phyloP scores from a whole-genome alignment of 2,797 vertebrate genomes.

The Sparus aurata region DNA sequence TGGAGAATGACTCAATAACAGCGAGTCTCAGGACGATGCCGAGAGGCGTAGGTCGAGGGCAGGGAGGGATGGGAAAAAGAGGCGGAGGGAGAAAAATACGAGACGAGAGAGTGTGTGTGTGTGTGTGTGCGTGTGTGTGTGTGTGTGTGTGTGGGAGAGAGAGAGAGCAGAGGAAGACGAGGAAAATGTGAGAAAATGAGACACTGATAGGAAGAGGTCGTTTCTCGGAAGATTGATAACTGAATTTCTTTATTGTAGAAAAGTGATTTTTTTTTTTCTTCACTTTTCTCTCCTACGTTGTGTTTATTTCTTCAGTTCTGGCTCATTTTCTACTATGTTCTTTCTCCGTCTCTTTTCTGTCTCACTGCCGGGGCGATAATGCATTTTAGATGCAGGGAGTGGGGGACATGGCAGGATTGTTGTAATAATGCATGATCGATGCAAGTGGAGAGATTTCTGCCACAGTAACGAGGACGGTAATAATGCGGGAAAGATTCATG shows the following conservation, averaged over 20 bases:
- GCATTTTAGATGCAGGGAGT: constrained; percentile 26
- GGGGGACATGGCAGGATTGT: constrained; percentile 16
- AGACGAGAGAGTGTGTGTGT: constrained; percentile 18
- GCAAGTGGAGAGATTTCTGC: constrained; percentile 24
- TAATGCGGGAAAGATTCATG: constrained; percentile 27
- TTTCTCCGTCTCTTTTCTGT: background rate
- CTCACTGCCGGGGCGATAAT: constrained; percentile 11
- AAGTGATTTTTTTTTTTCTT: constrained; percentile 14
- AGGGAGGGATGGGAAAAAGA: constrained; percentile 10
- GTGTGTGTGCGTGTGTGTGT: constrained; percentile 12
- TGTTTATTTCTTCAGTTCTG: constrained; percentile 24
- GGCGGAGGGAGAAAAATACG: constrained; percentile 18
- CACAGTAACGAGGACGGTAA: constrained; percentile 21
- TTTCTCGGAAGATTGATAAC: constrained; percentile 42
- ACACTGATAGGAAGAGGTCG: background rate
- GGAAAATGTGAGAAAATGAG: constrained; percentile 28
- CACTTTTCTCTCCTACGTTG: background rate
- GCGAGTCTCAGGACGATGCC: constrained; percentile 26
- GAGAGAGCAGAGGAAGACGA: background rate
- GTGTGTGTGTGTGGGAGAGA: constrained; percentile 2
- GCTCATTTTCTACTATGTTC: constrained; percentile 6
- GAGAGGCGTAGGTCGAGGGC: constrained; percentile 36
- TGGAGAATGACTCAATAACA: constrained; percentile 41
- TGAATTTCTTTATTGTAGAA: constrained; percentile 19
- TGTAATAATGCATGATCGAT: constrained; percentile 56